Conservation (phyloP, 2,888 invertebrate species). For the Drosophila hamatofila region DNA sequence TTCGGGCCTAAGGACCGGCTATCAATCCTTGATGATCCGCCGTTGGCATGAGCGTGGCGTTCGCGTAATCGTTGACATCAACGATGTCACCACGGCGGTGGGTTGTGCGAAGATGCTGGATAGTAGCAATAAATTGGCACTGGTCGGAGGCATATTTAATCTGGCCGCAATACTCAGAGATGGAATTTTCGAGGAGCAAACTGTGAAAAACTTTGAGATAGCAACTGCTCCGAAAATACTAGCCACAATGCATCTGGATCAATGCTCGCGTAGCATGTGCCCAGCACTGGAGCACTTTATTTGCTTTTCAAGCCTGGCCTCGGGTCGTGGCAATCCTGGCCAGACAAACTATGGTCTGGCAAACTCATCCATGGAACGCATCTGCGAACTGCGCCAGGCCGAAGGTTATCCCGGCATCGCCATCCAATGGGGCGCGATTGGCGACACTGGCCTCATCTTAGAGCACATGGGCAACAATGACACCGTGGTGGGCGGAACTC, state of each 20-base stretch:
- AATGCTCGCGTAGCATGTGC: constrained; percentile 90
- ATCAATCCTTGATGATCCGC: constrained; percentile 94
- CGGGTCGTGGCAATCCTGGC: constrained; percentile 98
- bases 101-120: constrained; percentile 88
- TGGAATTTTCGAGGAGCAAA: constrained; percentile 94
- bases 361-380: constrained; percentile 98
- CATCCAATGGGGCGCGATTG: constrained; percentile 99
- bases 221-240: constrained; percentile 94
- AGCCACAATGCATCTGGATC: constrained; percentile 93
- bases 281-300: constrained; percentile 96
- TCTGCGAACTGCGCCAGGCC: constrained; percentile 93
- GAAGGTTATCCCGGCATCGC: constrained; percentile 95
- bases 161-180: constrained; percentile 96
- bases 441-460: constrained; percentile 97
- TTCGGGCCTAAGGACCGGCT: constrained; percentile 95
- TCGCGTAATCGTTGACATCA: constrained; percentile 88
- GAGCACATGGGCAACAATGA: constrained; percentile 96
- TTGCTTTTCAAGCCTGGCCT: constrained; percentile 97
- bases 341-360: constrained; percentile 99
- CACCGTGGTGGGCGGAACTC: constrained; percentile 96
- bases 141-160: constrained; percentile 96
- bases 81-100: constrained; percentile 87
- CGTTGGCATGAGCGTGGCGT: constrained; percentile 89
- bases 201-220: constrained; percentile 90
- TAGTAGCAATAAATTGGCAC: constrained; percentile 88